These are phyloP conservation scores for Philopedon plagiatum DNA, from an alignment of 2,888 invertebrate genomes.

Conservation along the genomic window DNA sequence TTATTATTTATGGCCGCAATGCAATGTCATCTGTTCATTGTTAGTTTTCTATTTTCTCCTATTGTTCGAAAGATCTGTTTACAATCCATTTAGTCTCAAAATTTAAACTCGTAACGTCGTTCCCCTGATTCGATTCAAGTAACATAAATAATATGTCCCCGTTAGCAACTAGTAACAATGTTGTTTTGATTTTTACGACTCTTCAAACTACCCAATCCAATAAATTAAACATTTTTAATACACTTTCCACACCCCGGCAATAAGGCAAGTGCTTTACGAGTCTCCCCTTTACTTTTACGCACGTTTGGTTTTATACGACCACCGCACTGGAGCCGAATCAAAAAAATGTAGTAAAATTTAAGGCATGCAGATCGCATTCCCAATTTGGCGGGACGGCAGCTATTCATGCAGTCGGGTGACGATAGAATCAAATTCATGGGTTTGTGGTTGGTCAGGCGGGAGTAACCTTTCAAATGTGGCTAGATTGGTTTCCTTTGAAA, in stretches of 20 bases:
- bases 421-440: conserved; percentile 30
- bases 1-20: no score
- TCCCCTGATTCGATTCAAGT: no score
- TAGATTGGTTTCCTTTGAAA: background rate
- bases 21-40: no score
- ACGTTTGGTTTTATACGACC: conserved; percentile 40
- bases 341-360: conserved; percentile 37
- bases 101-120: no score
- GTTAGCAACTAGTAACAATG: no score
- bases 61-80: no score
- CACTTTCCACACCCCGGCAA: conserved; percentile 23
- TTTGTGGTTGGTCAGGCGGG: conserved; percentile 31
- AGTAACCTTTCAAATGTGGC: conserved; percentile 23
- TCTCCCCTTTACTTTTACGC: conserved; percentile 37
- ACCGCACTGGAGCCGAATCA: conserved; percentile 37
- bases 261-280: conserved; percentile 27
- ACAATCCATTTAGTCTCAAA: no score
- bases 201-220: background rate
- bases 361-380: conserved; percentile 42
- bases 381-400: conserved; percentile 33
- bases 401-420: conserved; percentile 31
- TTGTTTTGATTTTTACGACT: conserved; percentile 5
- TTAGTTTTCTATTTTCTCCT: no score
- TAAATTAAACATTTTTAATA: conserved; percentile 38
- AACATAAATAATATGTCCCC: no score